Evolutionary conservation across 2,888 invertebrate genomes (phyloP).

Genomic region (Drosophila prostipennis): DNA sequence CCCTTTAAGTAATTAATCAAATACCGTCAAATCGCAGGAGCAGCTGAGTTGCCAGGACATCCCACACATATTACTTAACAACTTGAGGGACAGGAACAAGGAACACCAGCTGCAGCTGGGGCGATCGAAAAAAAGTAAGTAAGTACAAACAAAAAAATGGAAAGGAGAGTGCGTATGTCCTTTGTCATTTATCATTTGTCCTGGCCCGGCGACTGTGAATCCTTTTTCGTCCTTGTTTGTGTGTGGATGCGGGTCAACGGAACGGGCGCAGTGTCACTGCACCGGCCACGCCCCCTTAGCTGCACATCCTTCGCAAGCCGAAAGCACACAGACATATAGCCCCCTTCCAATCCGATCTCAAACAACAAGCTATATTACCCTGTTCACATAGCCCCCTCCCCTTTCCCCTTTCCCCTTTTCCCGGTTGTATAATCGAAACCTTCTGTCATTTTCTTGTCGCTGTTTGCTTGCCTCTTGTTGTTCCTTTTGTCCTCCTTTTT

Average conservation of each 20-base stretch:
- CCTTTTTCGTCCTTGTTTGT: slow-evolving; percentile 48
- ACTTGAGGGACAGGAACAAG: slow-evolving; percentile 27
- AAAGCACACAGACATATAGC: slow-evolving; percentile 2
- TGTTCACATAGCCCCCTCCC: slow-evolving; percentile 20
- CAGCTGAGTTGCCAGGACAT: slow-evolving; percentile 16
- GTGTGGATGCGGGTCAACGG: slow-evolving; percentile 65
- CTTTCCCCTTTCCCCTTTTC: too few species aligned
- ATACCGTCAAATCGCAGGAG: not conserved
- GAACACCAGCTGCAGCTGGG: slow-evolving; percentile 14
- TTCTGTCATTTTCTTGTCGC: slow-evolving; percentile 72
- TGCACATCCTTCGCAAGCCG: slow-evolving; percentile 7
- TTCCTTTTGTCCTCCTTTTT: not conserved
- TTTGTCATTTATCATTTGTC: slow-evolving; percentile 75
- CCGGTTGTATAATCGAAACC: slow-evolving; percentile 71
- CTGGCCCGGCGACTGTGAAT: slow-evolving; percentile 58
- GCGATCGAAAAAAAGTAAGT: slow-evolving; percentile 2
- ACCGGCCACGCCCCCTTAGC: slow-evolving; percentile 45
- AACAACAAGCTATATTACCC: slow-evolving; percentile 40
- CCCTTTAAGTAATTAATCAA: slow-evolving; percentile 9
- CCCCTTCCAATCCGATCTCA: slow-evolving; percentile 3
- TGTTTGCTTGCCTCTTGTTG: slow-evolving; percentile 24
- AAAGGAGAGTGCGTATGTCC: slow-evolving; percentile 45
- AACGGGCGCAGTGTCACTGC: slow-evolving; percentile 70
- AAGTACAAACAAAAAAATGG: not conserved
- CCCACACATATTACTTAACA: slow-evolving; percentile 26